These are phyloP conservation scores for Enteromius treurensis DNA, from an alignment of 2,797 vertebrate genomes.

Conservation along the genomic window DNA sequence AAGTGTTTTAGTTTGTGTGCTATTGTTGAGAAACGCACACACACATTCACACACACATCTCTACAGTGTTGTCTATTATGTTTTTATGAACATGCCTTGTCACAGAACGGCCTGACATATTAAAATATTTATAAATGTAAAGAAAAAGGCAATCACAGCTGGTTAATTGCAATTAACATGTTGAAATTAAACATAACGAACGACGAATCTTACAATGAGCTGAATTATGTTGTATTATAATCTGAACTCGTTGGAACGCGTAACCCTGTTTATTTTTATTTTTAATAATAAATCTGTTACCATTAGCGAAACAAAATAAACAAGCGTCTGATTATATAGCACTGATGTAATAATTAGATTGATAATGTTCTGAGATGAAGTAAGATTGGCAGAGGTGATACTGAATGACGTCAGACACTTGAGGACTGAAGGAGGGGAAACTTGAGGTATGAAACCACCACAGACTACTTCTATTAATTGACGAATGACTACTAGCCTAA, in stretches of 20 bases:
- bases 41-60: background rate
- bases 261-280: background rate
- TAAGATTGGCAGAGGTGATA: background rate
- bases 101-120: background rate
- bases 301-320: slow-evolving; percentile 13
- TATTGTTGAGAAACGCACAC: background rate
- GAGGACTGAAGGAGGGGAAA: background rate
- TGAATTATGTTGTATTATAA: background rate
- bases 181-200: background rate
- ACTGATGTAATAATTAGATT: slow-evolving; percentile 24
- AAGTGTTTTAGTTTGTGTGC: slow-evolving; percentile 3
- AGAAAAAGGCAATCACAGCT: background rate
- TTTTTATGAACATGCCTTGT: background rate
- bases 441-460: background rate
- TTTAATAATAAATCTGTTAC: background rate
- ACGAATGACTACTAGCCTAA: background rate
- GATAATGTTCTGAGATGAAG: slow-evolving; percentile 30
- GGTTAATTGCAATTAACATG: background rate
- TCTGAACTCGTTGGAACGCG: background rate
- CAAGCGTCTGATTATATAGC: background rate
- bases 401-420: background rate
- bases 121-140: background rate
- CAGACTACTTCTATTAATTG: slow-evolving; percentile 2
- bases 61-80: background rate
- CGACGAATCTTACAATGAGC: background rate